A percentile compares a stretch with the other conserved stretches of the same genome.
Conservation (phyloP, 2,888 invertebrate species). For the Danaus chrysippus region DNA sequence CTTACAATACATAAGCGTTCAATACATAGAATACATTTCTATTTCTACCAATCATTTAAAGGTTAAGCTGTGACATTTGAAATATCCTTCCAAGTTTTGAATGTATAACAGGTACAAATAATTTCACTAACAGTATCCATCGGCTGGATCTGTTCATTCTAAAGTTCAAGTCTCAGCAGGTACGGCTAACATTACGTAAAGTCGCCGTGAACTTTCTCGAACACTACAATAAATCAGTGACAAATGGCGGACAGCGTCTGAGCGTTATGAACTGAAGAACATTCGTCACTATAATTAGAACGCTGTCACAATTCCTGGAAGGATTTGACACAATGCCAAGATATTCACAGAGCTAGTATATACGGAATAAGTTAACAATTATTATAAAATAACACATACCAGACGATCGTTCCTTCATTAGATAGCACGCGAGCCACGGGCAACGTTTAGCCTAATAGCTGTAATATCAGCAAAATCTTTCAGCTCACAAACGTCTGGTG, state of each 20-base stretch:
- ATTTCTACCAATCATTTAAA: neutral
- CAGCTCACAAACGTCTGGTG: slow-evolving; percentile 30
- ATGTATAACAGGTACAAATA: slow-evolving; percentile 3
- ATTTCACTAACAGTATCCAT: neutral
- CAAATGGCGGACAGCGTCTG: slow-evolving; percentile 20
- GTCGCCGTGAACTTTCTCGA: slow-evolving; percentile 22
- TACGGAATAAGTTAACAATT: too few species aligned
- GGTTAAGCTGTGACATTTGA: neutral
- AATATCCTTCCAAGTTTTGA: slow-evolving; percentile 4
- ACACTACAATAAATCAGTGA: slow-evolving; percentile 26
- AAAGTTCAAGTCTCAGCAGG: slow-evolving; percentile 22
- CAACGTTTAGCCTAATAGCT: slow-evolving; percentile 36
- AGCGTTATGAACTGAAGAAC: slow-evolving; percentile 13
- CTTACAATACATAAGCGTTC: neutral
- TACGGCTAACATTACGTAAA: slow-evolving; percentile 22
- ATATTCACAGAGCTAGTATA: too few species aligned
- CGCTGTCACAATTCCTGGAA: neutral
- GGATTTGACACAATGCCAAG: too few species aligned
- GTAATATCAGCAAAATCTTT: slow-evolving; percentile 38
- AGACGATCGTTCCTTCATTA: neutral
- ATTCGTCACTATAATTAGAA: slow-evolving; percentile 4
- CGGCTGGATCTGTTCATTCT: slow-evolving; percentile 10
- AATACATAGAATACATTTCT: neutral
- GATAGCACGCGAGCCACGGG: slow-evolving; percentile 9
- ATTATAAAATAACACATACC: too few species aligned